Conservation (phyloP, 2,113 vertebrate genomes). For the Neogale vison region DNA sequence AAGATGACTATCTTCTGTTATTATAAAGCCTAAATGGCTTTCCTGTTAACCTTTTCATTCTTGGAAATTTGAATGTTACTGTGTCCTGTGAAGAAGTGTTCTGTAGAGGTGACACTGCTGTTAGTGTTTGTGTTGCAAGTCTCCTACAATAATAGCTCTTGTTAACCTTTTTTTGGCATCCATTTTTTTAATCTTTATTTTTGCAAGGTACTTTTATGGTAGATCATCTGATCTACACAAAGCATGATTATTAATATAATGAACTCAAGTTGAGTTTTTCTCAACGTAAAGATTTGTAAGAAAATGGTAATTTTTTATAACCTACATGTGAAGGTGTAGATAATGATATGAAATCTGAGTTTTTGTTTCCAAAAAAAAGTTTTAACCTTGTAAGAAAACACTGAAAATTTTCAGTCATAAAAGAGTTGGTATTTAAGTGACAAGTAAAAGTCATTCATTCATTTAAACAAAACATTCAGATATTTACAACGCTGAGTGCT, state of each 20-base stretch:
- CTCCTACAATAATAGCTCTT: neutral
- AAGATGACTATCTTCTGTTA: neutral
- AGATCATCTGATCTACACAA: neutral
- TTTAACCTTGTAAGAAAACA: neutral
- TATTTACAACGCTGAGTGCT: neutral
- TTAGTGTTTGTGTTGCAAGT: slow-evolving; percentile 33
- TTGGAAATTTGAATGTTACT: slow-evolving; percentile 24
- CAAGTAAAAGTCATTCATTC: neutral
- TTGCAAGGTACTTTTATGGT: neutral
- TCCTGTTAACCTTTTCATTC: slow-evolving; percentile 34
- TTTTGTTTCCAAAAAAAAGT: neutral
- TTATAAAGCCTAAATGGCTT: neutral
- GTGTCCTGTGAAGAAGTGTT: slow-evolving; percentile 1
- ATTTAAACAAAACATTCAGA: neutral
- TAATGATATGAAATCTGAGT: neutral
- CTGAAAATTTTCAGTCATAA: neutral
- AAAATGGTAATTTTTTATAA: neutral
- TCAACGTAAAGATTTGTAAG: neutral
- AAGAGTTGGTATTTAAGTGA: neutral
- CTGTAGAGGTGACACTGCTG: neutral
- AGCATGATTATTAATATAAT: neutral
- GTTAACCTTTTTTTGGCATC: neutral
- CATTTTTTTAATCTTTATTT: neutral
- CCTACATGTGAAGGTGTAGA: neutral
- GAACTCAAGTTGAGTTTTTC: neutral